A percentile compares a stretch with the other conserved stretches of the same genome.
These are phyloP conservation scores for Drosophila arizonae DNA, from an alignment of 1,140 invertebrate species.

Conservation along the genomic window DNA sequence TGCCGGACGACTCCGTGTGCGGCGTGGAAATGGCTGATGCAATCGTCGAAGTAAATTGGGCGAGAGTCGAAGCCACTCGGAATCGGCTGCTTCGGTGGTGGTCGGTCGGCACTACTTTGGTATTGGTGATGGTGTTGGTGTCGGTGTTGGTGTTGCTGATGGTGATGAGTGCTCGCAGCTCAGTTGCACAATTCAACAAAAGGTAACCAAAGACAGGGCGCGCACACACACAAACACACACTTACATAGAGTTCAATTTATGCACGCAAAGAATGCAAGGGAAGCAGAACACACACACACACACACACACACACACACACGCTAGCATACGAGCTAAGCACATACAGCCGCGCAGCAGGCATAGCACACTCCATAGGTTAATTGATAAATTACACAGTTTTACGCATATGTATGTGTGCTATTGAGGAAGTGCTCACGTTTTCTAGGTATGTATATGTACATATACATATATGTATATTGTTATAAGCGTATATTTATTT, in stretches of 20 bases:
- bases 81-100: slow-evolving; percentile 40
- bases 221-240: slow-evolving; percentile 8
- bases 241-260: slow-evolving; percentile 26
- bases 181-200: slow-evolving; percentile 63
- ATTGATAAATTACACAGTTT: slow-evolving; percentile 60
- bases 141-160: slow-evolving; percentile 23
- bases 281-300: slow-evolving; percentile 48
- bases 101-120: slow-evolving; percentile 20
- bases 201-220: slow-evolving; percentile 50
- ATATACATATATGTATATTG: neutral
- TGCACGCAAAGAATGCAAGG: slow-evolving; percentile 51
- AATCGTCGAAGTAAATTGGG: slow-evolving; percentile 61
- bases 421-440: slow-evolving; percentile 57
- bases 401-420: slow-evolving; percentile 38
- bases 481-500: neutral
- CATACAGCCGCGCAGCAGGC: slow-evolving; percentile 8
- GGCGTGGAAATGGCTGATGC: slow-evolving; percentile 69
- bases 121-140: neutral
- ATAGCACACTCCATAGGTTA: slow-evolving; percentile 53
- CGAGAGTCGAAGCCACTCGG: slow-evolving; percentile 43
- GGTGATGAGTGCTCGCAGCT: slow-evolving; percentile 21
- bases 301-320: slow-evolving; percentile 14
- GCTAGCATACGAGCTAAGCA: neutral
- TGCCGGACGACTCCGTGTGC: slow-evolving; percentile 1
- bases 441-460: slow-evolving; percentile 18